Percentiles rank a stretch among this genome's conserved stretches.
These are phyloP conservation scores for Bombus difficillimus DNA, from an alignment of 1,140 invertebrate genomes.

Conservation along the genomic window DNA sequence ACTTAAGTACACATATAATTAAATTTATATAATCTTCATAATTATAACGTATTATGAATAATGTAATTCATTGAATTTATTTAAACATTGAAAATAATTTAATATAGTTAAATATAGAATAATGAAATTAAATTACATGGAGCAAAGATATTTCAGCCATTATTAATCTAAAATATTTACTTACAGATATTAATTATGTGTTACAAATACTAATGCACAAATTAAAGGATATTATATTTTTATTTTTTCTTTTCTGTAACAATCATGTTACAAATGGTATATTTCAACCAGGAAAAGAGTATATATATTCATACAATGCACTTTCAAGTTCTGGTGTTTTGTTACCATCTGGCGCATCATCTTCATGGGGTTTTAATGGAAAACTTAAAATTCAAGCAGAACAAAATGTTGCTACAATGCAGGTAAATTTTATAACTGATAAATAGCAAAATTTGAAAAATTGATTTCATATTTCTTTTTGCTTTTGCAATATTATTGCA, in stretches of 20 bases:
- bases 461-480: background rate
- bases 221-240: slow-evolving; percentile 48
- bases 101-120: background rate
- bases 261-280: slow-evolving; percentile 63
- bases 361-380: slow-evolving; percentile 77
- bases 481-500: background rate
- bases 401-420: slow-evolving; percentile 68
- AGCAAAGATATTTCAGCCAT: background rate
- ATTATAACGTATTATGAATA: background rate
- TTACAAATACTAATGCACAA: slow-evolving; percentile 25
- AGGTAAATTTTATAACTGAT: slow-evolving; percentile 65
- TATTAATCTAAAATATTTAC: slow-evolving; percentile 30
- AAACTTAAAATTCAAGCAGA: slow-evolving; percentile 71
- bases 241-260: slow-evolving; percentile 55
- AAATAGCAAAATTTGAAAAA: slow-evolving; percentile 22
- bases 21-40: slow-evolving; percentile 19
- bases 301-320: slow-evolving; percentile 77
- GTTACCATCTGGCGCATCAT: slow-evolving; percentile 75
- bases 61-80: slow-evolving; percentile 3
- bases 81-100: slow-evolving; percentile 2
- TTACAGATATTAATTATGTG: slow-evolving; percentile 50
- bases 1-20: background rate
- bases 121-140: background rate
- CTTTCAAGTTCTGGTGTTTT: slow-evolving; percentile 76
- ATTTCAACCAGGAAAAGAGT: slow-evolving; percentile 76